Conservation (phyloP, 2,888 invertebrate genomes). For the Rhingia campestris region DNA sequence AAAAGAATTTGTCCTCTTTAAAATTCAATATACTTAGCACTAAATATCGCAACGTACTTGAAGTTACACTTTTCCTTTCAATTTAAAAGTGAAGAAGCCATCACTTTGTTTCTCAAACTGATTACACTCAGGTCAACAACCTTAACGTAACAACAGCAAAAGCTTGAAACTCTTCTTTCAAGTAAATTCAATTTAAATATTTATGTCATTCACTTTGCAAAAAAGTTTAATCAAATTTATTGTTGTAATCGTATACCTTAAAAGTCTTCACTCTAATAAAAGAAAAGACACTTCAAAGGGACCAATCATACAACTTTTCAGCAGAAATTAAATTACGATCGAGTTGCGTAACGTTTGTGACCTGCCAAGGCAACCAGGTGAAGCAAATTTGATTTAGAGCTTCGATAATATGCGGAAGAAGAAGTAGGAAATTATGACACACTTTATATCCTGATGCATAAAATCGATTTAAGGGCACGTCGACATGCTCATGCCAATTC, state of each 20-base stretch:
- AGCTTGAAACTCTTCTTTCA: too few relatives aligned
- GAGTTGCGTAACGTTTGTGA: not conserved
- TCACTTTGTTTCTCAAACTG: too few relatives aligned
- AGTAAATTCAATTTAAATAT: too few relatives aligned
- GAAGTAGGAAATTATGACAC: not conserved
- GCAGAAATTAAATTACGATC: not conserved
- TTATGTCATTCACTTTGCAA: not conserved
- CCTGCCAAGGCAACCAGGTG: slow-evolving; percentile 19
- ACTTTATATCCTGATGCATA: not conserved
- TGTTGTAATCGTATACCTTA: not conserved
- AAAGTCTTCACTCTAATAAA: not conserved
- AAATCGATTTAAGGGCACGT: slow-evolving; percentile 14
- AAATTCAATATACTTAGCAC: too few relatives aligned
- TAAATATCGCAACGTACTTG: too few relatives aligned
- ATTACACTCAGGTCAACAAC: too few relatives aligned
- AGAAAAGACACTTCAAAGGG: not conserved
- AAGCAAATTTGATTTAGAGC: slow-evolving; percentile 10
- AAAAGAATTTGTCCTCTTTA: too few relatives aligned
- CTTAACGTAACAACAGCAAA: too few relatives aligned
- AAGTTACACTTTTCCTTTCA: too few relatives aligned
- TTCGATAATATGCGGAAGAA: not conserved
- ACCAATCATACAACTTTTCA: not conserved
- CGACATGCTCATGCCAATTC: not conserved
- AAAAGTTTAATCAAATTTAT: not conserved
- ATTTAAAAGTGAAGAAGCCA: too few relatives aligned